A percentile compares a stretch with the other conserved stretches of the same genome.
phyloP scores from a whole-genome alignment of 1,140 invertebrate genomes.

The Ceratina australensis region DNA sequence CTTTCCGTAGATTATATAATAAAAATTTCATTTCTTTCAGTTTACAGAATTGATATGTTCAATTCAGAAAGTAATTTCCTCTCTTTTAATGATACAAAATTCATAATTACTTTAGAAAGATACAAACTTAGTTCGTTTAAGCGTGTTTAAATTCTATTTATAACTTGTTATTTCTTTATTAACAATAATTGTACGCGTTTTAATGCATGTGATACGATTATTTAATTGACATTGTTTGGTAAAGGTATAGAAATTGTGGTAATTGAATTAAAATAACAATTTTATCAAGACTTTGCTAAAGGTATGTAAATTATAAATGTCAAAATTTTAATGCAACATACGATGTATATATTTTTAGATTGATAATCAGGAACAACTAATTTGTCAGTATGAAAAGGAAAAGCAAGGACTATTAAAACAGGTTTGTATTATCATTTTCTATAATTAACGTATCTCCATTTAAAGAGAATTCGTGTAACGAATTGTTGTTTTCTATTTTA shows the following conservation, averaged over 20 bases:
- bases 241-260: constrained; percentile 3
- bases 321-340: constrained; percentile 5
- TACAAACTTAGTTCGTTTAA: too few relatives aligned
- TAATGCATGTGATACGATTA: too few relatives aligned
- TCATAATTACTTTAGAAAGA: too few relatives aligned
- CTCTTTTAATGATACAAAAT: too few relatives aligned
- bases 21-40: too few relatives aligned
- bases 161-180: too few relatives aligned
- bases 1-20: too few relatives aligned
- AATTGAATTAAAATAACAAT: constrained; percentile 21
- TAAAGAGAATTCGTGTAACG: too few relatives aligned
- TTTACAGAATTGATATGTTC: too few relatives aligned
- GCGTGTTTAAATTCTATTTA: too few relatives aligned
- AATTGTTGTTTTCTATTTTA: constrained; percentile 42
- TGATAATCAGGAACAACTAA: constrained; percentile 65
- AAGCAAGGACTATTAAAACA: constrained; percentile 71
- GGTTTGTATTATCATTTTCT: constrained; percentile 55
- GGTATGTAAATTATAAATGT: constrained; percentile 43
- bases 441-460: not conserved
- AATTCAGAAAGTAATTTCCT: too few relatives aligned
- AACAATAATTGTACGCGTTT: too few relatives aligned
- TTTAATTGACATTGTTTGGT: constrained; percentile 6
- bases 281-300: constrained; percentile 36
- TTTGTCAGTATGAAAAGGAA: constrained; percentile 69
- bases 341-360: constrained; percentile 64